Conservation (phyloP, 1,140 invertebrate species). For the Sipha flava region DNA sequence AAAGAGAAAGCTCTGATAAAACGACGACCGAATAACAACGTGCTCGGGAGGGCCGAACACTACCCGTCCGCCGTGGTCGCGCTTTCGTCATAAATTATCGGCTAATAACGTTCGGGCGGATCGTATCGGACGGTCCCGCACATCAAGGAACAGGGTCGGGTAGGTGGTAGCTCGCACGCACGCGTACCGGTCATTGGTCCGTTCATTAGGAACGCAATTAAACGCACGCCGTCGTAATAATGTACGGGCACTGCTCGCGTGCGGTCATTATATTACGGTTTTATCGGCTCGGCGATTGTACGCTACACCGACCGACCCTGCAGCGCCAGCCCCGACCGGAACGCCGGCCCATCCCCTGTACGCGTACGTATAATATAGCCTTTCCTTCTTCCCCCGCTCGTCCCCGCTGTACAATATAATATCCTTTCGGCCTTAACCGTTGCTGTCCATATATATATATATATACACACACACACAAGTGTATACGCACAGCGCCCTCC, state of each 20-base stretch:
- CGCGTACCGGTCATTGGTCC: not conserved
- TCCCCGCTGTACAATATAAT: too few relatives aligned
- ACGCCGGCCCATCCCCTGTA: not conserved
- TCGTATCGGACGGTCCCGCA: not conserved
- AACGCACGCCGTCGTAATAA: too few relatives aligned
- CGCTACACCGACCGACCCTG: too few relatives aligned
- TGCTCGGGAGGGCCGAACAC: not conserved
- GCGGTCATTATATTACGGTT: slow-evolving; percentile 7
- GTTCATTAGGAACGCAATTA: slow-evolving; percentile 5
- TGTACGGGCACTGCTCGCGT: too few relatives aligned
- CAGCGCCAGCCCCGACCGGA: not conserved
- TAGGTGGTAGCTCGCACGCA: not conserved
- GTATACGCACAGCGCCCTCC: too few relatives aligned
- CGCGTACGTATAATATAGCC: not conserved
- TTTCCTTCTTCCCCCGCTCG: too few relatives aligned
- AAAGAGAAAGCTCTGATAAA: not conserved
- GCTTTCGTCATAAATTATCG: slow-evolving; percentile 16
- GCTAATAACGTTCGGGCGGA: slow-evolving; percentile 9
- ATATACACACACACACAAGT: too few relatives aligned
- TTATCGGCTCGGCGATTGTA: not conserved
- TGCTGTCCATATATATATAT: too few relatives aligned
- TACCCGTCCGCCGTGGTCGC: too few relatives aligned
- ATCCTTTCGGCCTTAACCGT: too few relatives aligned
- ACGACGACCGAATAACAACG: not conserved
- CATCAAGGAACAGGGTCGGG: too few relatives aligned